Evolutionary conservation across 2,888 invertebrate species (phyloP).

Genomic region (Melinopterus prodromus): DNA sequence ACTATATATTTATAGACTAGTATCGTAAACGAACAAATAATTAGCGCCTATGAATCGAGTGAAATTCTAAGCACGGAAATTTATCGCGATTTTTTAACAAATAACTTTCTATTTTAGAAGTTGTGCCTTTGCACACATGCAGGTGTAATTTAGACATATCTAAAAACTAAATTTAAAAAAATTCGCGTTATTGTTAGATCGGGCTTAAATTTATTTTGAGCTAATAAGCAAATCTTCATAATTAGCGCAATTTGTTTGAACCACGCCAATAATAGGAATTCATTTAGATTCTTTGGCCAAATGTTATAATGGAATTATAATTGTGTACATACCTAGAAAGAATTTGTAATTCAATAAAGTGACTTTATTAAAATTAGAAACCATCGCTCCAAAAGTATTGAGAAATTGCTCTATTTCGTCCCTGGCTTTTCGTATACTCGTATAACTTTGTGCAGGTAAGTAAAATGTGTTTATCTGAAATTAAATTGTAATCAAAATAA

Average conservation of each 20-base stretch:
- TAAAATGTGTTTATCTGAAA: constrained; percentile 52
- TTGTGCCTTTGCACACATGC: no score
- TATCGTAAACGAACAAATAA: no score
- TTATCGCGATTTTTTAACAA: no score
- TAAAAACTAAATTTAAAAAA: neutral
- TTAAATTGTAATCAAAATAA: constrained; percentile 30
- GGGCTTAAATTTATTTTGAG: neutral
- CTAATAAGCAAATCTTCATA: neutral
- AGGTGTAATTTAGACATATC: no score
- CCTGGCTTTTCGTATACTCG: constrained; percentile 45
- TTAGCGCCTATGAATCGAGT: no score
- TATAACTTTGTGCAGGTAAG: constrained; percentile 48
- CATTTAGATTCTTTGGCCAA: constrained; percentile 41
- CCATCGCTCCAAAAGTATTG: constrained; percentile 48
- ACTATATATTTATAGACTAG: no score
- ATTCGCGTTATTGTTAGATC: neutral
- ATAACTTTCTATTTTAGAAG: no score
- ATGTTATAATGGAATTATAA: constrained; percentile 46
- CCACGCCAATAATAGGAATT: no score
- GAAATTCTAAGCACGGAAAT: no score
- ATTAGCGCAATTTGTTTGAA: neutral
- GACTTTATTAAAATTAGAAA: constrained; percentile 45
- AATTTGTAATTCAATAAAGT: constrained; percentile 49
- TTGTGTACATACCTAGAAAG: constrained; percentile 47
- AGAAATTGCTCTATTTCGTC: constrained; percentile 50